A percentile compares a stretch with the other conserved stretches of the same genome.
Evolutionary conservation across 2,797 vertebrate species (phyloP).

Genomic region (Rhinatrema bivittatum): DNA sequence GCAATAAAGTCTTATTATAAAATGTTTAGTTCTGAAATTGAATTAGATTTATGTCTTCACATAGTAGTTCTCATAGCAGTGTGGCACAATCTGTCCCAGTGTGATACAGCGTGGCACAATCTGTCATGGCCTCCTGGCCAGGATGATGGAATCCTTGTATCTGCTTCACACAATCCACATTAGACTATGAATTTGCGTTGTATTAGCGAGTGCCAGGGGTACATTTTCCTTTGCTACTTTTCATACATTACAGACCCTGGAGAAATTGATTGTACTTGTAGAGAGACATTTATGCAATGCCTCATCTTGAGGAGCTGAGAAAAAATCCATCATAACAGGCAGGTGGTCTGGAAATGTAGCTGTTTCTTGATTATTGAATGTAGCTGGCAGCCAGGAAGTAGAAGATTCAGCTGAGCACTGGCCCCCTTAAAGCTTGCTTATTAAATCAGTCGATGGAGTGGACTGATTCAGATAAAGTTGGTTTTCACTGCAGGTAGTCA

Average conservation of each 20-base stretch:
- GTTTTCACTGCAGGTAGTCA: conserved; percentile 6
- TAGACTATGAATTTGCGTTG: conserved; percentile 2
- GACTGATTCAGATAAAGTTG: conserved; percentile 14
- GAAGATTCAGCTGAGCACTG: conserved; percentile 3
- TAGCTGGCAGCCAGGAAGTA: not conserved
- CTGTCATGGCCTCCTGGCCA: conserved; percentile 10
- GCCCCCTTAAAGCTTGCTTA: conserved; percentile 6
- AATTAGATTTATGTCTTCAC: too few species aligned
- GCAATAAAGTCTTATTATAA: too few species aligned
- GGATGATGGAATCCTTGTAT: conserved; percentile 11
- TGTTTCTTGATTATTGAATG: conserved; percentile 17
- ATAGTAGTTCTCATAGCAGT: too few species aligned
- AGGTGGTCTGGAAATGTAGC: conserved; percentile 7
- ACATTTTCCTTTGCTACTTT: not conserved
- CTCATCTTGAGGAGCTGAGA: not conserved
- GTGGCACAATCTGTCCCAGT: too few species aligned
- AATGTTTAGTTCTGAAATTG: too few species aligned
- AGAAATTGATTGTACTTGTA: conserved; percentile 4
- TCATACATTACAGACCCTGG: not conserved
- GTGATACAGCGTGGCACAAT: too few species aligned
- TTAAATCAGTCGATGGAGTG: conserved; percentile 14
- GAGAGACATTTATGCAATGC: not conserved
- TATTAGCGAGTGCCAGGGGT: not conserved
- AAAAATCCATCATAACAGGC: conserved; percentile 3
- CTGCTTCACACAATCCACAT: conserved; percentile 5